These are phyloP conservation scores for Lordiphosa mommai DNA, from an alignment of 1,140 invertebrate species.

Conservation along the genomic window DNA sequence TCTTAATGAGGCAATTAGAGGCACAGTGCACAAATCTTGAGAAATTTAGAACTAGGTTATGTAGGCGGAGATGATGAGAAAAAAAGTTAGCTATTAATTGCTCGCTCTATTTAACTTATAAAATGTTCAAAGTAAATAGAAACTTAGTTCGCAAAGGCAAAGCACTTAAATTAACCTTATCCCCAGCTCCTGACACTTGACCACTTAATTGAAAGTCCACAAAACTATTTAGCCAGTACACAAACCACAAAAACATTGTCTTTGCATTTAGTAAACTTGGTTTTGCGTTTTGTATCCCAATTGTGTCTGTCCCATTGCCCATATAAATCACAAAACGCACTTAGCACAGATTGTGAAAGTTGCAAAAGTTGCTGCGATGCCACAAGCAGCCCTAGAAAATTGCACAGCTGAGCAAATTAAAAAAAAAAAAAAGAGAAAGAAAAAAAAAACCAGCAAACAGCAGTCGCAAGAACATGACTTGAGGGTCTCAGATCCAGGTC, in stretches of 20 bases:
- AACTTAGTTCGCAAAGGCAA: not conserved
- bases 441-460: slow-evolving; percentile 34
- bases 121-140: not conserved
- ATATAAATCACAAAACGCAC: slow-evolving; percentile 65
- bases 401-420: slow-evolving; percentile 28
- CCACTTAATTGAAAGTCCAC: slow-evolving; percentile 3
- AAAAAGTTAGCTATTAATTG: not conserved
- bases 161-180: not conserved
- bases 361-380: slow-evolving; percentile 52
- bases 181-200: not conserved
- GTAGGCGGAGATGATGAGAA: not conserved
- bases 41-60: not conserved
- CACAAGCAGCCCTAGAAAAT: slow-evolving; percentile 25
- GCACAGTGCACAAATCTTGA: slow-evolving; percentile 29
- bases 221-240: not conserved
- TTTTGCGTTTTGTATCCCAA: slow-evolving; percentile 2
- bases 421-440: slow-evolving; percentile 20
- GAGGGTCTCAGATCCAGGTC: slow-evolving; percentile 28
- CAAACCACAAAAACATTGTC: slow-evolving; percentile 3
- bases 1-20: slow-evolving; percentile 51
- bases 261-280: slow-evolving; percentile 15
- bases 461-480: slow-evolving; percentile 24
- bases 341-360: slow-evolving; percentile 70
- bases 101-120: not conserved
- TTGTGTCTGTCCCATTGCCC: slow-evolving; percentile 13